These are phyloP conservation scores for Galaxea fascicularis DNA, from an alignment of 92 coral and sea anemone species.

Conservation along the genomic window DNA sequence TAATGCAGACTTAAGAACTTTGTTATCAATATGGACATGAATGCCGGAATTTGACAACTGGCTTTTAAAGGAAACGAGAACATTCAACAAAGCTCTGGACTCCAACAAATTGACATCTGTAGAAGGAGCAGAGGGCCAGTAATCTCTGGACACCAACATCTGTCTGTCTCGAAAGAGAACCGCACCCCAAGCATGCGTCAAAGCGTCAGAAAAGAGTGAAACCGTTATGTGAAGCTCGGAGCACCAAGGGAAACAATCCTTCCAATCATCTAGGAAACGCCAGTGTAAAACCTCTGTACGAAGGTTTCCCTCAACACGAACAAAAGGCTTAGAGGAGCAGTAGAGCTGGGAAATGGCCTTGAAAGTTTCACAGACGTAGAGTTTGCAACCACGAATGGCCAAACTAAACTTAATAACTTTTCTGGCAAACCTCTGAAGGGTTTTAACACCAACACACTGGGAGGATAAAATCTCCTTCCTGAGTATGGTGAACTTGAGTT, in stretches of 20 bases:
- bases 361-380: constrained; percentile 56
- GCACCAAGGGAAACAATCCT: constrained; percentile 58
- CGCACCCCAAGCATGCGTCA: constrained; percentile 57
- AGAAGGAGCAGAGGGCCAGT: constrained; percentile 47
- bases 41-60: constrained; percentile 43
- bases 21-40: constrained; percentile 54
- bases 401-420: constrained; percentile 61
- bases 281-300: constrained; percentile 50
- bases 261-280: constrained; percentile 51
- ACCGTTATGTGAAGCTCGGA: constrained; percentile 53
- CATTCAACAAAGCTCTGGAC: constrained; percentile 45
- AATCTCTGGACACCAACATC: constrained; percentile 29
- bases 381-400: constrained; percentile 71
- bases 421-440: constrained; percentile 45
- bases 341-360: constrained; percentile 46
- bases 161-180: constrained; percentile 42
- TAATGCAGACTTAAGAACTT: constrained; percentile 39
- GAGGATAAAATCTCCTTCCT: constrained; percentile 32
- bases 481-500: constrained; percentile 22
- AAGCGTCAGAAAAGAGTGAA: constrained; percentile 52
- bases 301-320: constrained; percentile 44
- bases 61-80: constrained; percentile 41
- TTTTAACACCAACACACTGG: constrained; percentile 21
- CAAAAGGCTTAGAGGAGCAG: constrained; percentile 25
- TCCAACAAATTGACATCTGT: constrained; percentile 42